Evolutionary conservation across 2,113 vertebrate genomes (phyloP).

Genomic region (Gulo gulo): DNA sequence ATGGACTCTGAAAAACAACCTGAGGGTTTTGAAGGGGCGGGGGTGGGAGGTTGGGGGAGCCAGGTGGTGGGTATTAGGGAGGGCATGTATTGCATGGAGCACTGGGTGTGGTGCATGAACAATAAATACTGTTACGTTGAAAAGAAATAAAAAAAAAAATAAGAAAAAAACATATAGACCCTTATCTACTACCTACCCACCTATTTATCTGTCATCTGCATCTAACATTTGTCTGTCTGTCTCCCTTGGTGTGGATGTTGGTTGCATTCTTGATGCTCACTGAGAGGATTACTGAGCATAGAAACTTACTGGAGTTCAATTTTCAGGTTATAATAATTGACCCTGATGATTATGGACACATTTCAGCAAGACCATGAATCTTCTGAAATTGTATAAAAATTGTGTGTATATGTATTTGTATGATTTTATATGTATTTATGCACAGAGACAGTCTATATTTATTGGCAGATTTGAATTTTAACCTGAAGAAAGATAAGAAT

Average conservation of each 20-base stretch:
- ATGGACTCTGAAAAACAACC: no score
- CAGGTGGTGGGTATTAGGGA: no score
- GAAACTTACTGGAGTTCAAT: neutral
- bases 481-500: neutral
- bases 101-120: no score
- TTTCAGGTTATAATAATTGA: neutral
- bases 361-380: neutral
- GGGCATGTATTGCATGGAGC: no score
- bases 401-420: neutral
- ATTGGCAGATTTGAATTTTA: neutral
- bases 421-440: neutral
- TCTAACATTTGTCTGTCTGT: no score
- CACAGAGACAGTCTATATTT: neutral
- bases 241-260: neutral
- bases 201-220: neutral
- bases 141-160: no score
- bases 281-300: neutral
- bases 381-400: neutral
- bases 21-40: no score
- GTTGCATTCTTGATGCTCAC: neutral
- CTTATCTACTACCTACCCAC: neutral
- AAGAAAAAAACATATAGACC: neutral
- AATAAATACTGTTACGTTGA: no score
- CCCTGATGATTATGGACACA: neutral
- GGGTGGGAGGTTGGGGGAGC: no score